Percentiles rank a stretch among this genome's conserved stretches.
phyloP scores from a whole-genome alignment of 2,113 vertebrate species.

The Trichomycterus rosablanca region DNA sequence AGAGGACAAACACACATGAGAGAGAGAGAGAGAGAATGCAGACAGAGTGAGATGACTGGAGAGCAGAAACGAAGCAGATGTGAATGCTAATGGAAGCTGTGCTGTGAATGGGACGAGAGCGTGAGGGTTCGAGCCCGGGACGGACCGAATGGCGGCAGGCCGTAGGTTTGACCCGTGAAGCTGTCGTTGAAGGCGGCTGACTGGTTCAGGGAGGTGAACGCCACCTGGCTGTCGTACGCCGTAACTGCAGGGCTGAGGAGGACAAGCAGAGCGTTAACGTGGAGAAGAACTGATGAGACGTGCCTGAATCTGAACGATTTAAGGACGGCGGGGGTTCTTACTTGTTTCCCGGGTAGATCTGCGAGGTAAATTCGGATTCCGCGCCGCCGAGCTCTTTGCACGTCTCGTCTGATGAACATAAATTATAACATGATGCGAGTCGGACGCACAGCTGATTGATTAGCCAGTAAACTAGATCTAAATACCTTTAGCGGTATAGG shows the following conservation, averaged over 20 bases:
- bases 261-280: conserved; percentile 35
- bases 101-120: conserved; percentile 19
- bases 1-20: conserved; percentile 16
- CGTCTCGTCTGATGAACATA: conserved; percentile 36
- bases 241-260: conserved; percentile 76
- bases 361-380: conserved; percentile 62
- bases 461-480: too few species aligned
- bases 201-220: conserved; percentile 82
- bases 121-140: conserved; percentile 28
- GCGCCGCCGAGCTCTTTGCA: conserved; percentile 56
- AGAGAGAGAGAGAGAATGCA: conserved; percentile 28
- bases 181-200: conserved; percentile 84
- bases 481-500: conserved; percentile 61
- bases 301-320: too few species aligned
- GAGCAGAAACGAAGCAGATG: conserved; percentile 34
- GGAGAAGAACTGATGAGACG: too few species aligned
- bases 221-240: conserved; percentile 78
- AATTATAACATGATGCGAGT: neutral
- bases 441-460: too few species aligned
- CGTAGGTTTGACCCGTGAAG: conserved; percentile 86
- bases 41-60: conserved; percentile 33
- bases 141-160: conserved; percentile 97
- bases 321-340: too few species aligned
- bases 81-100: conserved; percentile 35
- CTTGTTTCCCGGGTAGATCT: conserved; percentile 70